Percentiles rank a stretch among this genome's conserved stretches.
Conservation (phyloP, 1,140 invertebrate species). For the Drosophila pruinosa region DNA sequence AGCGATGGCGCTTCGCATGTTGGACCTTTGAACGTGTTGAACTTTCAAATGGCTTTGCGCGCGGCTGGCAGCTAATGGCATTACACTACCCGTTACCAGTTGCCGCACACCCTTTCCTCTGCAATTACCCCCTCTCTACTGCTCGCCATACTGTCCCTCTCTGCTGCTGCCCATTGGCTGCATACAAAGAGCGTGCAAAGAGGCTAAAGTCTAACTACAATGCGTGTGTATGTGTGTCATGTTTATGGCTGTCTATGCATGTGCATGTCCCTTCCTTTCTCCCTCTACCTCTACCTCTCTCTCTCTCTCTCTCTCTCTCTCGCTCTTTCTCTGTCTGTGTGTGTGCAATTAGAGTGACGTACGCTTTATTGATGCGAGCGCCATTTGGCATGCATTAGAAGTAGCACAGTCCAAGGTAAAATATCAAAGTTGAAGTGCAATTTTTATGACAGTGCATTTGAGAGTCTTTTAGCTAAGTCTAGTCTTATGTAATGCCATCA, state of each 20-base stretch:
- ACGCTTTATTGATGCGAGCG: constrained; percentile 76
- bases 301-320: background rate
- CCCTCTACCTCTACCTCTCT: background rate
- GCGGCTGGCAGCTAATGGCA: constrained; percentile 79
- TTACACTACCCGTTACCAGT: constrained; percentile 62
- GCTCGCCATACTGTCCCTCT: background rate
- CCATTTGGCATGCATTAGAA: constrained; percentile 78
- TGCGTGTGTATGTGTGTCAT: constrained; percentile 29
- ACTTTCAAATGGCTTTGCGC: constrained; percentile 79
- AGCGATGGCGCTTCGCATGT: constrained; percentile 59
- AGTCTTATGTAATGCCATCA: background rate
- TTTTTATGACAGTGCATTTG: constrained; percentile 43
- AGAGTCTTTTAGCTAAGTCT: constrained; percentile 26
- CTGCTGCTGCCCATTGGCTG: constrained; percentile 33
- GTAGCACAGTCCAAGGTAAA: constrained; percentile 60
- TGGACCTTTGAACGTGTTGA: constrained; percentile 79
- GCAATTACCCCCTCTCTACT: background rate
- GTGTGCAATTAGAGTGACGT: constrained; percentile 76
- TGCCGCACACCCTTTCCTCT: background rate
- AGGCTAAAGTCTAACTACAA: constrained; percentile 67
- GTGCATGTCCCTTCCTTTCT: background rate
- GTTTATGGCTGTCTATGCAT: background rate
- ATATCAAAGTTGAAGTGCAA: constrained; percentile 78
- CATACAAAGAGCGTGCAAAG: constrained; percentile 71
- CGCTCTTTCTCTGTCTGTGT: background rate